Conservation (phyloP, 2,797 vertebrate species). For the Thamnophis elegans region DNA sequence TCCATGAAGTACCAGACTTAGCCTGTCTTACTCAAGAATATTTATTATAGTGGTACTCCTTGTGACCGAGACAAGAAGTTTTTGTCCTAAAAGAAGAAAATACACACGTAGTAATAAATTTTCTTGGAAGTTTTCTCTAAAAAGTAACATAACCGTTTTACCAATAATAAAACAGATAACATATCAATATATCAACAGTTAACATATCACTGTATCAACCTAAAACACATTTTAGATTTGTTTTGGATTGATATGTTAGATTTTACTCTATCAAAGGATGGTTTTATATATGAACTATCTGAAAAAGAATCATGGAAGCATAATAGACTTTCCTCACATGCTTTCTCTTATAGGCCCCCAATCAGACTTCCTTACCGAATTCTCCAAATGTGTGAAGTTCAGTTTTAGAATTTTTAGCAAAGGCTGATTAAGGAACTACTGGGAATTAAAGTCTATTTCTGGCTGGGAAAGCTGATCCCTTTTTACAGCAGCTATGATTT, state of each 20-base stretch:
- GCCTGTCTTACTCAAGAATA: slow-evolving; percentile 5
- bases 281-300: neutral
- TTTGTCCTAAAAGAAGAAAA: neutral
- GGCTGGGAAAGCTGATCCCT: neutral
- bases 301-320: neutral
- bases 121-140: neutral
- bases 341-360: neutral
- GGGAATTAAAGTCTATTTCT: neutral
- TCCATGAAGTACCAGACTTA: slow-evolving; percentile 18
- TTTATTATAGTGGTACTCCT: slow-evolving; percentile 23
- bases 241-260: neutral
- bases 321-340: neutral
- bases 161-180: neutral
- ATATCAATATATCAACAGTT: neutral
- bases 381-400: neutral
- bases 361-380: neutral
- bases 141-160: neutral
- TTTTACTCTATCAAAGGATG: neutral
- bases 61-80: neutral
- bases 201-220: neutral
- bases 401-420: neutral
- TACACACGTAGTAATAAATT: neutral
- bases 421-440: neutral
- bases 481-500: neutral
- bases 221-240: neutral